phyloP scores from a whole-genome alignment of 2,888 invertebrate species.

The Mylabris sibirica region DNA sequence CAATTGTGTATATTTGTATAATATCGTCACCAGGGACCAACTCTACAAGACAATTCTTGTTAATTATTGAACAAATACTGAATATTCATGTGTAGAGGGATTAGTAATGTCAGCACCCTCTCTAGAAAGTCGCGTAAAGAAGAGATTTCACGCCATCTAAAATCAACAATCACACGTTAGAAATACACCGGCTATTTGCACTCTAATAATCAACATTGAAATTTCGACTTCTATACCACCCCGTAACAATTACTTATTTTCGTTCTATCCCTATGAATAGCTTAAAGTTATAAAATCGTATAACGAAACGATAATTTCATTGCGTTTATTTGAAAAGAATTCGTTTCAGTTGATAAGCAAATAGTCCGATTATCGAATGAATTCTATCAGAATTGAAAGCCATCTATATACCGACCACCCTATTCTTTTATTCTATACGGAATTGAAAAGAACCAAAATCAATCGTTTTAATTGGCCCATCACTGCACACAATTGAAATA shows the following conservation, averaged over 20 bases:
- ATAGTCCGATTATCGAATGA: conserved; percentile 5
- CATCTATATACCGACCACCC: not conserved
- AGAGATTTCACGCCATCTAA: too few relatives aligned
- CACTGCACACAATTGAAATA: not conserved
- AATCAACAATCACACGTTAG: too few relatives aligned
- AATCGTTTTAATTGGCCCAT: conserved; percentile 8
- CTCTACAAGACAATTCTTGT: not conserved
- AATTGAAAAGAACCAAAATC: conserved; percentile 6
- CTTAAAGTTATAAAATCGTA: not conserved
- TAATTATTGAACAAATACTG: conserved; percentile 12
- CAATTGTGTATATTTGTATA: not conserved
- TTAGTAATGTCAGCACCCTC: too few relatives aligned
- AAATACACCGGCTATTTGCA: too few relatives aligned
- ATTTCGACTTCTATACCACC: too few relatives aligned
- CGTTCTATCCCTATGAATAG: too few relatives aligned
- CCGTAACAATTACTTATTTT: too few relatives aligned
- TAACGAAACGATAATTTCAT: not conserved
- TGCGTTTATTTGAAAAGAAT: not conserved
- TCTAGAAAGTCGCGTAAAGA: too few relatives aligned
- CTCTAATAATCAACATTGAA: too few relatives aligned
- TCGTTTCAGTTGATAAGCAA: not conserved
- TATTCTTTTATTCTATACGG: not conserved
- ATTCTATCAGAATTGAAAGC: not conserved
- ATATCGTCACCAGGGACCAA: not conserved
- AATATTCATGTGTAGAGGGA: not conserved